Base-by-base conservation (phyloP, 2,888 invertebrate species). In the Oegoconia quadripuncta region DNA sequence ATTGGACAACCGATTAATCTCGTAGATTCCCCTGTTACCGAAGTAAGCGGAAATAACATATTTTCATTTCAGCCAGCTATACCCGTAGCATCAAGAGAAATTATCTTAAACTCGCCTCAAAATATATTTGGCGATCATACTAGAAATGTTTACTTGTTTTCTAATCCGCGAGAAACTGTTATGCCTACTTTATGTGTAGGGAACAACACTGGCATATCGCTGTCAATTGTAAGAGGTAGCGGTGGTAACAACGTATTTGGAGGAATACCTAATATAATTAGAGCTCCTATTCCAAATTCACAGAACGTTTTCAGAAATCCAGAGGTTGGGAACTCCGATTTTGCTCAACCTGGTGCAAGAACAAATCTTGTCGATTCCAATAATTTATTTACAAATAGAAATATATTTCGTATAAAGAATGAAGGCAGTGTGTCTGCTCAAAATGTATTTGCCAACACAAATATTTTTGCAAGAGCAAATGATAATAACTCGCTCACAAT, bases 31-130 rank as follows among this genome's bases (percentile, higher is more conserved):
- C 41, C 65, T 9, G 26, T 25, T 4, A 52, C 42, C 12, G 39
- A 48, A 16, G 39, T 35, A 5, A 52, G 35, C 39, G 58, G 52
- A 15, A 50, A 46, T 13, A 73, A 67, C 42, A 37, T 54, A 20
- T 84, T 82, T 52, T 72, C 69, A n/a, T 87, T 87, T 40, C 76
- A 78, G 50, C 80, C 83, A 11, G 83, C 86, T 12, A 75, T 78
- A 50, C 63, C 73, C 11, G 68, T 87, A 9, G 82, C 76, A 3
- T 46, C 74, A 2, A 53, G 54, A 5, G 81, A 79, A 38, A 46
- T 70, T 0, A 72, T 79, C 7, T 65, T 69, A 27, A 66, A 64
- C 46, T 74, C 78, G 1, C 72, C 77, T 7, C 76, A 77, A 42
- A 80, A 77, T 49, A 46, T 70, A 36, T 67, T 71, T 39, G 55